Evolutionary conservation across 2,797 vertebrate species (phyloP).

Genomic region (Falco peregrinus): DNA sequence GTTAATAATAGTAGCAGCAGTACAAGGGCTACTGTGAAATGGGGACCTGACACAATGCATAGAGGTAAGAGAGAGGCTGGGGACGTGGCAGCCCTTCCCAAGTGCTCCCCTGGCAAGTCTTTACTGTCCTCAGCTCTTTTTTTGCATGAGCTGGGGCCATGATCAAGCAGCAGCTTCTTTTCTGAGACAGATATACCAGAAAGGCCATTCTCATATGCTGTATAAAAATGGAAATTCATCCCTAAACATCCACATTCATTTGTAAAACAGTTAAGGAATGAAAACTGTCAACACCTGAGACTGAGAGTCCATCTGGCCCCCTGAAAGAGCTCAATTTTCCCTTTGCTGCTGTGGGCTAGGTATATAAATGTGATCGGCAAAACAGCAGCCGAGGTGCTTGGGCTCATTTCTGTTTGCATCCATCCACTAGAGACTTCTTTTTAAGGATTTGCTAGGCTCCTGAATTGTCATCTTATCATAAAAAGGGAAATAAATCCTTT

Average conservation of each 20-base stretch:
- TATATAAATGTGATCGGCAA: not conserved
- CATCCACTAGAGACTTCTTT: conserved; percentile 44
- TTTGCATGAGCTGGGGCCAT: not conserved
- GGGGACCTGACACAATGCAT: not conserved
- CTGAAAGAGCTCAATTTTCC: conserved; percentile 23
- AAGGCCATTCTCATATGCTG: not conserved
- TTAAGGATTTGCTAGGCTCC: conserved; percentile 22
- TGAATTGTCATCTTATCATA: conserved; percentile 37
- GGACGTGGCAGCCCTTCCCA: not conserved
- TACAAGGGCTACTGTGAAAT: not conserved
- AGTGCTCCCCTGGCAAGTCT: not conserved
- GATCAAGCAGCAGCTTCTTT: not conserved
- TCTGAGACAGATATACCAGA: not conserved
- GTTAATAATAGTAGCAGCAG: not conserved
- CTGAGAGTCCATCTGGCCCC: conserved; percentile 37
- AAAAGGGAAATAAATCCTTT: conserved; percentile 48
- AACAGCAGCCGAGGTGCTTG: conserved; percentile 14
- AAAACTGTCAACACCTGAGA: conserved; percentile 43
- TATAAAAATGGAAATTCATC: conserved; percentile 39
- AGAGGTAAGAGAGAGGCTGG: not conserved
- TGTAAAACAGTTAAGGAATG: conserved; percentile 44
- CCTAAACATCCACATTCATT: conserved; percentile 28
- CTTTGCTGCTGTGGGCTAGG: conserved; percentile 1
- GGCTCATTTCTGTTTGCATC: conserved; percentile 48
- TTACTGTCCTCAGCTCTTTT: not conserved